Evolutionary conservation across 1,140 invertebrate species (phyloP).

Genomic region (Tetraneura akinire): DNA sequence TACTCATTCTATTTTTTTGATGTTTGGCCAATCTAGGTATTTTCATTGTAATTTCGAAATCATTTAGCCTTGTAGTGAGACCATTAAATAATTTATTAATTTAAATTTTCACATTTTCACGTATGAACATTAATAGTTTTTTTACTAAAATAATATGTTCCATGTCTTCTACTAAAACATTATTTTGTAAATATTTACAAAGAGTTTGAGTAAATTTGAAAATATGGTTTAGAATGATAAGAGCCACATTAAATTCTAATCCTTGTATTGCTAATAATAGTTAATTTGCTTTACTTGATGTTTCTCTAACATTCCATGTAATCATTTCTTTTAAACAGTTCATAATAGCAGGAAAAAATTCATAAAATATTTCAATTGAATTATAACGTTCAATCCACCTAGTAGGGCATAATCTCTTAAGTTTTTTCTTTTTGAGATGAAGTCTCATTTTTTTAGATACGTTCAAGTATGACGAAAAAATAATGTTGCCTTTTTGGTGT

Average conservation of each 20-base stretch:
- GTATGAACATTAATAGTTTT: conserved; percentile 25
- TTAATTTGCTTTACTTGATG: conserved; percentile 31
- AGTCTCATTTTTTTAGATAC: conserved; percentile 13
- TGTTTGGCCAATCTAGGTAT: no score
- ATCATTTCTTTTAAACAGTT: conserved; percentile 18
- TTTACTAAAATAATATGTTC: neutral
- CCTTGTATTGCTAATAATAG: neutral
- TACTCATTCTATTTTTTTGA: no score
- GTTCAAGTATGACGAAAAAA: neutral
- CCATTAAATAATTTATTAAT: conserved; percentile 7
- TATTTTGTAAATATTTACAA: conserved; percentile 22
- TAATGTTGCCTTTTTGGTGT: conserved; percentile 35
- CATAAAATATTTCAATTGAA: conserved; percentile 9
- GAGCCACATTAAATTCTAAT: neutral
- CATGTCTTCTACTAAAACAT: neutral
- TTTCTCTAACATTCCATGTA: neutral
- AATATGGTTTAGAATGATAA: neutral
- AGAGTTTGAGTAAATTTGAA: neutral
- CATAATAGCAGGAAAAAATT: neutral
- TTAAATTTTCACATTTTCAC: neutral
- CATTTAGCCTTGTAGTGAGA: conserved; percentile 5
- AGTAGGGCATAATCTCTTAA: conserved; percentile 12
- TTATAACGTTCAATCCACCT: conserved; percentile 25
- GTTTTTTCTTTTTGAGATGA: conserved; percentile 17
- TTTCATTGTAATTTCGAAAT: conserved; percentile 4